Base-by-base conservation (phyloP, 2,888 invertebrate genomes). In the Plebejus anna region DNA sequence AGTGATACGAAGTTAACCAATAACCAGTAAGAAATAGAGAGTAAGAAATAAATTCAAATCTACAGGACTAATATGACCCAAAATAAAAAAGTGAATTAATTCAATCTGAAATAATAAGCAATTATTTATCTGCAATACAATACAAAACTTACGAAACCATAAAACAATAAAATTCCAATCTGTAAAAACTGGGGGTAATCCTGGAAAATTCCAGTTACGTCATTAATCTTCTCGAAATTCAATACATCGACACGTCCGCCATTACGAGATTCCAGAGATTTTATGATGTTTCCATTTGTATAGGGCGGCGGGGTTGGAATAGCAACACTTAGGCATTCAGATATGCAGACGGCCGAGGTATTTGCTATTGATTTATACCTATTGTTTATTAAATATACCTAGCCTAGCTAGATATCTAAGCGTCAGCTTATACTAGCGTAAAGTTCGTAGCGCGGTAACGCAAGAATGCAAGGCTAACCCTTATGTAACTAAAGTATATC, bases 191-290 rank as follows among this genome's bases (percentile, higher is more conserved):
- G 0, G 1, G 7, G 51, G 11, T 73, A 55, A 32, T 51, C 72
- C 76, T 80, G 81, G 83, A 86, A 88, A 88, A 91, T 91, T 87
- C 88, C 82, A 88, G 84, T 85, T 85, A 91, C 90, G 83, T 88
- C 88, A 92, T 93, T 90, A 91, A 92, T 93, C 91, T 92, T 91
- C 88, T 88, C 87, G 90, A 89, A 90, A 91, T 92, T 91, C 92
- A 92, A 93, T 91, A 92, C 92, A 91, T 90, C 87, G 90, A 90
- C 91, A 89, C 88, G 86, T 81, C 84, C 80, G 83, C 85, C 86
- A 85, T 87, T 87, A 87, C 82, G 80, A 84, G 82, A 90, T 91
- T 85, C 88, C 90, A 82, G 84, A 85, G 84, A 88, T 90, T 88
- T 90, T 89, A 88, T 88, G 85, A 86, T 88, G 89, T 89, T 91